phyloP scores from a whole-genome alignment of 2,113 vertebrate species.

The Gasterosteus aculeatus region DNA sequence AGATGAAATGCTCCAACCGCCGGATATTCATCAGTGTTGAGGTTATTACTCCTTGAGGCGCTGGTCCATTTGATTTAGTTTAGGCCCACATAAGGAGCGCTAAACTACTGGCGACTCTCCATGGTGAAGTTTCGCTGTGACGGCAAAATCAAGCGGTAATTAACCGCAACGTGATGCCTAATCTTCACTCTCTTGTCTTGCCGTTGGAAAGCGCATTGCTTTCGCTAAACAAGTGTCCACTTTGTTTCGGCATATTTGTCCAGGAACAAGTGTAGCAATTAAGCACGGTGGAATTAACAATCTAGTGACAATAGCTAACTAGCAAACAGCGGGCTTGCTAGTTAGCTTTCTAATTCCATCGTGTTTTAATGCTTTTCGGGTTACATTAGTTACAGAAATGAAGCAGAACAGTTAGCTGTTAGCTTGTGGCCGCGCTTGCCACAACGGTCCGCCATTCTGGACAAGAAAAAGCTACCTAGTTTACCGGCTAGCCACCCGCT shows the following conservation, averaged over 20 bases:
- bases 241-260: background rate
- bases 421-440: too few relatives aligned
- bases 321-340: background rate
- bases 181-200: background rate
- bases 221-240: background rate
- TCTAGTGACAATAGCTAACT: background rate
- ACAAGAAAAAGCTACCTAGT: background rate
- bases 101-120: background rate
- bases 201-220: background rate
- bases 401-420: background rate
- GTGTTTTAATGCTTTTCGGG: background rate
- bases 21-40: background rate
- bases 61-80: background rate
- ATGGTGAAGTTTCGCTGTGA: background rate
- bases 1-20: background rate
- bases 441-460: background rate
- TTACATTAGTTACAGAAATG: background rate
- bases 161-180: background rate
- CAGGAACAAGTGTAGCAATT: background rate
- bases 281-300: background rate
- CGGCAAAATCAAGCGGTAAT: background rate
- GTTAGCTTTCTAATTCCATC: background rate
- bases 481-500: background rate
- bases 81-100: slow-evolving; percentile 1
- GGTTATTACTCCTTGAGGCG: background rate